Conservation (phyloP, 1,140 invertebrate species). For the Drosophila suzukii region DNA sequence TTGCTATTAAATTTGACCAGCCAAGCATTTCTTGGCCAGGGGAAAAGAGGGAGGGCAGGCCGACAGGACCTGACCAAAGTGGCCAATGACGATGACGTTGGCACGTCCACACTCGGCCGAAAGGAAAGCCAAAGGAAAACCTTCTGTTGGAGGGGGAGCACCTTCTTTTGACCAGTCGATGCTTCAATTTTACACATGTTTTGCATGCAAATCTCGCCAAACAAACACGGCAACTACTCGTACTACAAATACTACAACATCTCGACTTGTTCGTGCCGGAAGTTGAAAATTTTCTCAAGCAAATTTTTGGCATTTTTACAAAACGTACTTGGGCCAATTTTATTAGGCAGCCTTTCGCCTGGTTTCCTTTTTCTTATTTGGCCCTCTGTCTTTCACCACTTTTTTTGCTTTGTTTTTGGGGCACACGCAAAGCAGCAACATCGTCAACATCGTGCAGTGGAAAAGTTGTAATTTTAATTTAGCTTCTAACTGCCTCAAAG, state of each 20-base stretch:
- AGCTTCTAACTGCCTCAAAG: conserved; percentile 61
- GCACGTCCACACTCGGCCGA: conserved; percentile 43
- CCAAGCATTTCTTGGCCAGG: conserved; percentile 57
- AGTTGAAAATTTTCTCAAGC: conserved; percentile 69
- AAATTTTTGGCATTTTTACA: conserved; percentile 79
- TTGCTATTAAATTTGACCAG: conserved; percentile 68
- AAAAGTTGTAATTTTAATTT: conserved; percentile 76
- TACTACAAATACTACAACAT: conserved; percentile 21
- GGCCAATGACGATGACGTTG: conserved; percentile 44
- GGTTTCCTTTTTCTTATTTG: not conserved
- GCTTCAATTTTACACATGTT: conserved; percentile 75
- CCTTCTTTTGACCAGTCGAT: conserved; percentile 45
- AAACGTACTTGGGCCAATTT: conserved; percentile 72
- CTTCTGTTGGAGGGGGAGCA: not conserved
- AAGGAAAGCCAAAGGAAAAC: not conserved
- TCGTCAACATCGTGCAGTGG: conserved; percentile 63
- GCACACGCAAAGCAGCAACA: conserved; percentile 55
- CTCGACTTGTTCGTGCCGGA: conserved; percentile 58
- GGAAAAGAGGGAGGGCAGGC: not conserved
- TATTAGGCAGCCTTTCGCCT: conserved; percentile 47
- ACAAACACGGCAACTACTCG: conserved; percentile 43
- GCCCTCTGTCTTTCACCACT: not conserved
- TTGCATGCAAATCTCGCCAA: conserved; percentile 70
- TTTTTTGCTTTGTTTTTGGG: conserved; percentile 17
- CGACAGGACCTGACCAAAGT: conserved; percentile 24